phyloP scores from a whole-genome alignment of 2,797 vertebrate genomes.

The Gorsachius magnificus region DNA sequence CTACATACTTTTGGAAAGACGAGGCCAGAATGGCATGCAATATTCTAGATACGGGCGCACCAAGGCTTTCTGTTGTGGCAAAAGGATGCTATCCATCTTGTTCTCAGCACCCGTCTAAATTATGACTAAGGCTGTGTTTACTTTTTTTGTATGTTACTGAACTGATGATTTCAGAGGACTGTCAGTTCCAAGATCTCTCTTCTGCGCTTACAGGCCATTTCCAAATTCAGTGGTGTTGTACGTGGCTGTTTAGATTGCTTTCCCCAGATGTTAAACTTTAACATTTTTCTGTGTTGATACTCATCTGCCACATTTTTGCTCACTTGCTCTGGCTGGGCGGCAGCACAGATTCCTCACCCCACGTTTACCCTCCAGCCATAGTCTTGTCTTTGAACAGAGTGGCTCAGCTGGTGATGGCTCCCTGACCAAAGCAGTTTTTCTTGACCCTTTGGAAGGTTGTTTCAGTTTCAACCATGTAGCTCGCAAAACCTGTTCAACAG shows the following conservation, averaged over 20 bases:
- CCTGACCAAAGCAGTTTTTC: neutral
- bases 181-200: neutral
- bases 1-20: neutral
- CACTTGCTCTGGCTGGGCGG: neutral
- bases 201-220: neutral
- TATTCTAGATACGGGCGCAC: neutral
- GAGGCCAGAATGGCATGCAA: neutral
- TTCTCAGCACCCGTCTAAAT: neutral
- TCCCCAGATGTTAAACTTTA: neutral
- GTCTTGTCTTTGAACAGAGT: neutral
- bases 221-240: neutral
- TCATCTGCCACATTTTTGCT: neutral
- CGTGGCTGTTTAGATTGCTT: neutral
- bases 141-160: neutral
- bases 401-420: neutral
- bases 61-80: neutral
- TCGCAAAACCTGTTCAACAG: neutral
- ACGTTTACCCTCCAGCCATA: neutral
- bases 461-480: neutral
- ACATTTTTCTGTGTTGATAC: neutral
- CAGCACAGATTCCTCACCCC: neutral
- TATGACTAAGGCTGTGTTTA: neutral
- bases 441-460: neutral
- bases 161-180: neutral
- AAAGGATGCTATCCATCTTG: neutral